Percentiles rank a stretch among this genome's conserved stretches.
Evolutionary conservation across 2,888 invertebrate species (phyloP).

Genomic region (Amiota minor): DNA sequence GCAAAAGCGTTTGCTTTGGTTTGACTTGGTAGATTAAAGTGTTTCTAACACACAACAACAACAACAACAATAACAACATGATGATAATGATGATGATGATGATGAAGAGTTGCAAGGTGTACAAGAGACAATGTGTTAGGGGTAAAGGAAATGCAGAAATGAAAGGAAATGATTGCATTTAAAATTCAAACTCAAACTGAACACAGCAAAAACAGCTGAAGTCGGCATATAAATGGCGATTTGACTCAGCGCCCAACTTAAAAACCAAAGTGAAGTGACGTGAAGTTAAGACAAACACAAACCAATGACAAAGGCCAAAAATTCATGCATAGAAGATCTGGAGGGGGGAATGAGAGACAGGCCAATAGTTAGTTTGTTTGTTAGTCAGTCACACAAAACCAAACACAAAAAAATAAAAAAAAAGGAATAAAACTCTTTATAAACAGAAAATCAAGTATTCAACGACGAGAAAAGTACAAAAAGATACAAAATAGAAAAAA

Average conservation of each 20-base stretch:
- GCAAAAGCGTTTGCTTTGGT: neutral
- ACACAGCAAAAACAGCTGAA: conserved; percentile 60
- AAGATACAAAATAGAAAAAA: conserved; percentile 62
- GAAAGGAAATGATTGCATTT: conserved; percentile 71
- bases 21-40: neutral
- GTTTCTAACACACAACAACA: neutral
- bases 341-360: neutral
- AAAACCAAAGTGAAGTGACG: too few species aligned
- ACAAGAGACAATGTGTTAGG: conserved; percentile 9
- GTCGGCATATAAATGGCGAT: conserved; percentile 53
- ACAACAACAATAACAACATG: neutral
- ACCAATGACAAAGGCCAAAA: conserved; percentile 8
- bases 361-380: neutral
- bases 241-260: conserved; percentile 22
- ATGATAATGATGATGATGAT: too few species aligned
- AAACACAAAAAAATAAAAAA: neutral
- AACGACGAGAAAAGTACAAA: conserved; percentile 37
- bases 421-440: neutral
- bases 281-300: neutral
- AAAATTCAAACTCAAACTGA: conserved; percentile 66
- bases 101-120: too few species aligned
- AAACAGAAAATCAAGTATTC: conserved; percentile 43
- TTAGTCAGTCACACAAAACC: conserved; percentile 14
- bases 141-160: conserved; percentile 54
- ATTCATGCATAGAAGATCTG: neutral